These are phyloP conservation scores for Lysandra coridon DNA, from an alignment of 2,888 invertebrate species.

Conservation along the genomic window DNA sequence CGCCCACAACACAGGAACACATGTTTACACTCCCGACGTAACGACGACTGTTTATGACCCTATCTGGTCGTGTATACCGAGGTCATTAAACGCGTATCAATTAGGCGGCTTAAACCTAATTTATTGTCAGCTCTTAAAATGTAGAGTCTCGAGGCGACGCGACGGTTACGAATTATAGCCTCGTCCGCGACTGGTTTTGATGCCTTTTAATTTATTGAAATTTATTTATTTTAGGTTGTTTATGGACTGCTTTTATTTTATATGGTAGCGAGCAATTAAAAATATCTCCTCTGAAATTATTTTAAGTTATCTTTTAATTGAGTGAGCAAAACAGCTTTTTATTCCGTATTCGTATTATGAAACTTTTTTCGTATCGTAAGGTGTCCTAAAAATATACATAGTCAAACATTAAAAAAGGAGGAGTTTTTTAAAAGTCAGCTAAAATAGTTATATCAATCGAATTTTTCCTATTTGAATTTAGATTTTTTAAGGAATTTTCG, in stretches of 20 bases:
- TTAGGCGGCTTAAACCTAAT: slow-evolving; percentile 16
- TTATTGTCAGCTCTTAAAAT: slow-evolving; percentile 21
- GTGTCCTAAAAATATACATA: no score
- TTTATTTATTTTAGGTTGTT: slow-evolving; percentile 7
- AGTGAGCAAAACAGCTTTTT: neutral
- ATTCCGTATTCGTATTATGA: neutral
- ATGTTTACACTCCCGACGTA: slow-evolving; percentile 63
- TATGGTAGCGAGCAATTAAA: slow-evolving; percentile 17
- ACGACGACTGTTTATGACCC: slow-evolving; percentile 38
- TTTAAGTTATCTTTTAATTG: neutral
- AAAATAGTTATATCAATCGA: no score
- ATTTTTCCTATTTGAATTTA: no score
- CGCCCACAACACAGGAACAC: slow-evolving; percentile 66
- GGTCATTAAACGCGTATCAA: slow-evolving; percentile 27
- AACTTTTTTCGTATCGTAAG: neutral
- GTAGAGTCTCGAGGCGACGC: slow-evolving; percentile 6
- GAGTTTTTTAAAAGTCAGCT: no score
- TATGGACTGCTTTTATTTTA: slow-evolving; percentile 12
- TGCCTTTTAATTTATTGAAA: slow-evolving; percentile 12
- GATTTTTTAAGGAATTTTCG: no score
- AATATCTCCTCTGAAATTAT: neutral
- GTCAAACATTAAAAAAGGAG: no score
- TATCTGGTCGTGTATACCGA: slow-evolving; percentile 28
- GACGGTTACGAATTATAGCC: slow-evolving; percentile 13
- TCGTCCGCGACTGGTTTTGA: slow-evolving; percentile 9